Conservation (phyloP, 2,797 vertebrate species). For the Gymnoscopelus braueri region DNA sequence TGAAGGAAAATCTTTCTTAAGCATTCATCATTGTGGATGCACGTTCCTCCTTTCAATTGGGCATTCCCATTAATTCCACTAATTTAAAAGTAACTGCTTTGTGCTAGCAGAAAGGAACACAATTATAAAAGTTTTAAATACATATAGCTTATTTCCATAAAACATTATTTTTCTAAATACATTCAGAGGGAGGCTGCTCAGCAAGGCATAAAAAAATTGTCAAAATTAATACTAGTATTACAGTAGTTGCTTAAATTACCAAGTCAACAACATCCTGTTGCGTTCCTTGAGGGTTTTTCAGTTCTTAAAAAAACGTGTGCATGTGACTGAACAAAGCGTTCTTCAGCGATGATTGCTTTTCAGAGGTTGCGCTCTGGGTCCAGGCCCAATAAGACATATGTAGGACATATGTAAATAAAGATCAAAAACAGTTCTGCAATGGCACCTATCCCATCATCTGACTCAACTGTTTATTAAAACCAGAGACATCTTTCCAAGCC, state of each 20-base stretch:
- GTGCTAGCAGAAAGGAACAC: constrained; percentile 83
- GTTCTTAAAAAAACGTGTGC: constrained; percentile 44
- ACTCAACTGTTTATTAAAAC: constrained; percentile 56
- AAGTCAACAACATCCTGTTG: constrained; percentile 69
- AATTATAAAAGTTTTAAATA: constrained; percentile 89
- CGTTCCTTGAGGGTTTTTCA: constrained; percentile 52
- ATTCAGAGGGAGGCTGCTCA: constrained; percentile 77
- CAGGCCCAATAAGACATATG: constrained; percentile 39
- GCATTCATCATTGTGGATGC: constrained; percentile 79
- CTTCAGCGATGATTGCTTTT: constrained; percentile 52
- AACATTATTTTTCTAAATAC: constrained; percentile 83
- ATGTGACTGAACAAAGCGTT: constrained; percentile 56
- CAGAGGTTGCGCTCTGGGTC: constrained; percentile 28
- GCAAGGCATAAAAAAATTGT: constrained; percentile 76
- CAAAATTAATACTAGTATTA: constrained; percentile 70
- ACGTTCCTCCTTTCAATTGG: constrained; percentile 79
- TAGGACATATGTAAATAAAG: constrained; percentile 53
- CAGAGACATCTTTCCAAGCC: constrained; percentile 59
- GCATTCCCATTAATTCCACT: constrained; percentile 84
- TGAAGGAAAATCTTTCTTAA: constrained; percentile 85
- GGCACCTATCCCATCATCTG: constrained; percentile 49
- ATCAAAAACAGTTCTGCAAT: constrained; percentile 44
- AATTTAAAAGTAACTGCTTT: constrained; percentile 87
- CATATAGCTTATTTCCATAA: constrained; percentile 88
- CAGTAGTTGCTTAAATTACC: constrained; percentile 70